Percentiles rank a stretch among this genome's conserved stretches.
These are phyloP conservation scores for Chrysolina haemoptera DNA, from an alignment of 2,888 invertebrate genomes.

Conservation along the genomic window DNA sequence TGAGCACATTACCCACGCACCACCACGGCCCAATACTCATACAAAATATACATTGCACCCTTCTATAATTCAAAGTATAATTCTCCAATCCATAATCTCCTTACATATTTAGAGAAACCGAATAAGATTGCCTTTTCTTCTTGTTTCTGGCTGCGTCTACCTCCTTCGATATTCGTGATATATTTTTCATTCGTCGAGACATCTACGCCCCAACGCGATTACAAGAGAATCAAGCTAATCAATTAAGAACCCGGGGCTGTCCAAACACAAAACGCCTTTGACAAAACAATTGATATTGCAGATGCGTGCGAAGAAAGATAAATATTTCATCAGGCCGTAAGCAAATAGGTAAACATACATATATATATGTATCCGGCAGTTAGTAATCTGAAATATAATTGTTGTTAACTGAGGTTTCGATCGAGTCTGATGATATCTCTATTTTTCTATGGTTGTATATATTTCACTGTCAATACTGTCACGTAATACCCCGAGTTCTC, in stretches of 20 bases:
- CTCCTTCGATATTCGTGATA: background rate
- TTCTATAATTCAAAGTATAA: no score
- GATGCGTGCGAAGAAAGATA: constrained; percentile 12
- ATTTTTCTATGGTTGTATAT: no score
- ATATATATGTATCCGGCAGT: background rate
- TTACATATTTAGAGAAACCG: background rate
- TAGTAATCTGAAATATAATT: background rate
- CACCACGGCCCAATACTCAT: no score
- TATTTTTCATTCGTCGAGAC: constrained; percentile 4
- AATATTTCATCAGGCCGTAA: constrained; percentile 5
- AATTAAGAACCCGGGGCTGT: constrained; percentile 2
- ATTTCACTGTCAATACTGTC: no score
- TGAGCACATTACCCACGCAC: no score
- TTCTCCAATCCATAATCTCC: background rate
- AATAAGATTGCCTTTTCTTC: background rate
- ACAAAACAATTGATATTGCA: constrained; percentile 14
- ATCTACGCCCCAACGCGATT: background rate
- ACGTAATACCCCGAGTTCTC: no score
- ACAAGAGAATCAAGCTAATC: constrained; percentile 5
- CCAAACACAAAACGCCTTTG: constrained; percentile 5
- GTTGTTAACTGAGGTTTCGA: background rate
- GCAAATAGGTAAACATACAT: background rate
- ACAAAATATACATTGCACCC: no score
- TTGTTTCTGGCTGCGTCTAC: background rate
- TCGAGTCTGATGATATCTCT: no score